These are phyloP conservation scores for Pseudolaguvia tuberculata DNA, from an alignment of 2,113 vertebrate species.

Conservation along the genomic window DNA sequence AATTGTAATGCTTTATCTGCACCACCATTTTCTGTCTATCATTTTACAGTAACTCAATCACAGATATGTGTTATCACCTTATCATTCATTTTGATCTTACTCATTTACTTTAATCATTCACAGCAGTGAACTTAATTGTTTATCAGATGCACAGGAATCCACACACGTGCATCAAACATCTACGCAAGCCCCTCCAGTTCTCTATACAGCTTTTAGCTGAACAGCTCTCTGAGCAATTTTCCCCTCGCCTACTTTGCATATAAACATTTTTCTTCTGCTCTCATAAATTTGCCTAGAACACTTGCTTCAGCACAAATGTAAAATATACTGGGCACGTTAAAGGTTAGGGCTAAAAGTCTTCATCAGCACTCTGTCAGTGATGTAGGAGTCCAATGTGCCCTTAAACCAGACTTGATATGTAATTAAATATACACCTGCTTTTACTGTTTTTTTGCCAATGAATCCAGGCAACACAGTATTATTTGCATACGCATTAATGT, in stretches of 20 bases:
- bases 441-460: conserved; percentile 11
- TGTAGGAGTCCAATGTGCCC: conserved; percentile 13
- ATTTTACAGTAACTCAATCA: neutral
- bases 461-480: neutral
- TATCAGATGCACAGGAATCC: conserved; percentile 12
- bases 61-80: neutral
- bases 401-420: conserved; percentile 24
- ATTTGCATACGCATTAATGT: conserved; percentile 17
- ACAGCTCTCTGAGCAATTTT: conserved; percentile 34
- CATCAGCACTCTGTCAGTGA: conserved; percentile 44
- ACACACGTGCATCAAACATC: neutral
- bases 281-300: conserved; percentile 54
- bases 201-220: neutral
- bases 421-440: conserved; percentile 38
- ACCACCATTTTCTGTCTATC: neutral
- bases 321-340: conserved; percentile 49
- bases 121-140: conserved; percentile 15
- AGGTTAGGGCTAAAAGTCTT: conserved; percentile 48
- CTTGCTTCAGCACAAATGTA: conserved; percentile 55
- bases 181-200: conserved; percentile 10
- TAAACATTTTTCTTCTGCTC: conserved; percentile 45
- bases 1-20: neutral
- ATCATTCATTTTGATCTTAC: neutral
- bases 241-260: conserved; percentile 41
- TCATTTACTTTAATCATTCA: conserved; percentile 4